Evolutionary conservation across 2,113 vertebrate species (phyloP), one percentile per base, ranked within the genome.

Genomic region (Psittacus erithacus): DNA sequence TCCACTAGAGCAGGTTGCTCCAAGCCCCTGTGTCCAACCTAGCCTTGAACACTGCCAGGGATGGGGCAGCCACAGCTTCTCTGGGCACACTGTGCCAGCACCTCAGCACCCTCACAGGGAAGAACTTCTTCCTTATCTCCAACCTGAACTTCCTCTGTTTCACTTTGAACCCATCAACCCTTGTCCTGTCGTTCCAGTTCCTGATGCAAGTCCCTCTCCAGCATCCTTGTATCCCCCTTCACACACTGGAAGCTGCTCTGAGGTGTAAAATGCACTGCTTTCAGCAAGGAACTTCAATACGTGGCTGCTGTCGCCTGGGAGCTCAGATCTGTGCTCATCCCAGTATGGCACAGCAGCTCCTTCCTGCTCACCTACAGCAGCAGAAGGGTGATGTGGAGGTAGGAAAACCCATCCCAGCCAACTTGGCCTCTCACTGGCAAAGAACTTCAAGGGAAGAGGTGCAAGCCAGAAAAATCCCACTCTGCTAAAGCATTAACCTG

Each of bases 371-470:
- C 1, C 7, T 9, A 17, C 7, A 24, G 65, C 19, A 13, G 55
- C 8, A 19, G 38, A 38, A 15, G 6, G 9, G 18, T 8, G 29
- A 47, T 0, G 9, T 1, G 39, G 44, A 57, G 29, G 39, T 3
- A 41, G 43, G 77, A 70, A 76, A 64, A 50, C 20, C 25, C 49
- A 43, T 9, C 31, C 15, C 1, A 2, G 64, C 17, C 38, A 49
- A 29, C 20, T 23, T 7, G 4, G 65, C 20, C 27, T 31, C 33
- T 65, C 38, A 7, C 11, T 18, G 1, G 33, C 57, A 59, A 59
- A 59, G 57, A 31, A 43, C 27, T 24, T 1, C 6, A 31, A 47
- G 27, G 31, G 20, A 39, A 80, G 76, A 67, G 43, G 11, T 2
- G 7, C 7, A 12, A 73, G 23, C 67, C 64, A 62, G 38, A 70